Base-by-base conservation (phyloP, 2,113 vertebrate genomes). In the Gavialis gangeticus region DNA sequence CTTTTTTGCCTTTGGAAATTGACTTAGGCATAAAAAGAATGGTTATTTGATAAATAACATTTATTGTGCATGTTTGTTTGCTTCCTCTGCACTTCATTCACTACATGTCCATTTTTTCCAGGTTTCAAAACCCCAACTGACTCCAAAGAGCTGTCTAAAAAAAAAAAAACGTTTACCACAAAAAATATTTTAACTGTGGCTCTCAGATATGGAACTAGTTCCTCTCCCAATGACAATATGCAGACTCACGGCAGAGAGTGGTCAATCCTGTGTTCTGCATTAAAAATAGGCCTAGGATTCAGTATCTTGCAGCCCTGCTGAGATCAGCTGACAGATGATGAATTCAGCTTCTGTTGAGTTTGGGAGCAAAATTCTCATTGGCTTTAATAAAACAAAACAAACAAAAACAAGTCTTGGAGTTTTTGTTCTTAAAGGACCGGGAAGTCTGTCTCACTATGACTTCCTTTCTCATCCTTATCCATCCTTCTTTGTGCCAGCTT, bases 191-290 rank as follows among this genome's bases (percentile, higher is more conserved):
- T 57, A 24, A 5, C 10, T 55, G 28, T 79, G 5, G 4, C 64
- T 16, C n/a, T 66, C 64, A 66, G 16, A 66, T 77, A 27, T 21
- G 75, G 63, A 4, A 25, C 22, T n/a, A 3, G 57, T 28, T 6
- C 34, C 18, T 34, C 71, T 91, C 77, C 54, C 21, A 16, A 7
- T 37, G 55, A 0, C 0, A 9, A 22, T 4, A 12, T 0, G 0
- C 18, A 21, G 25, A n/a, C 2, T 4, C 27, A 19, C 0, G 8
- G 63, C 59, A 81, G 54, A 63, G 77, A 16, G 21, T 37, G 30
- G 87, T 28, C 17, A 25, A 12, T 27, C 1, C n/a, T 66, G 24
- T 13, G n/a, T n/a, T 28, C 64, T 66, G 64, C 28, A 66, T 66
- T 12, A n/a, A 28, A n/a, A 28, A 66, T 16, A 66, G 64, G 28